phyloP scores from a whole-genome alignment of 2,888 invertebrate species.

The Orchestes rusci region DNA sequence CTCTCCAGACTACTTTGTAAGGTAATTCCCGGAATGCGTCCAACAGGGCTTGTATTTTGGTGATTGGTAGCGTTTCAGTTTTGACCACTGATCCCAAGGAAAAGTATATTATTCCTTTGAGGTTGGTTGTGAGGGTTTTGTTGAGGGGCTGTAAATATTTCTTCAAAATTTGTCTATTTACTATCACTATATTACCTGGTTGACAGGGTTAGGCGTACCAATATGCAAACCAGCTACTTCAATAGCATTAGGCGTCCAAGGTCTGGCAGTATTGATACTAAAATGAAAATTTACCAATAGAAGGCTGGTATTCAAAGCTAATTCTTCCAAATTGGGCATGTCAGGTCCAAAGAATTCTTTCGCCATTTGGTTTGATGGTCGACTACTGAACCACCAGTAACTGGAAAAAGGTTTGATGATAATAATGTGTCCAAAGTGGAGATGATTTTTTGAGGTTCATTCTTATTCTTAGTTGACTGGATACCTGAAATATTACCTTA shows the following conservation, averaged over 20 bases:
- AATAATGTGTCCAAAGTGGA: too few relatives aligned
- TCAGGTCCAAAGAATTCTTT: slow-evolving; percentile 47
- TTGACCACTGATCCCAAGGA: slow-evolving; percentile 54
- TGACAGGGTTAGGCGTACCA: slow-evolving; percentile 42
- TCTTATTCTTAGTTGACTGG: too few relatives aligned
- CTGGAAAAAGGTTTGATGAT: too few relatives aligned
- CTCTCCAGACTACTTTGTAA: slow-evolving; percentile 51
- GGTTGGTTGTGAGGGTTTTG: slow-evolving; percentile 11
- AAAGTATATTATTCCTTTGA: slow-evolving; percentile 48
- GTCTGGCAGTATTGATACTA: slow-evolving; percentile 51
- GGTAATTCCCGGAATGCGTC: slow-evolving; percentile 48
- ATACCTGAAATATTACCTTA: too few relatives aligned
- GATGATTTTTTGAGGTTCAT: too few relatives aligned
- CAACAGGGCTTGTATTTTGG: slow-evolving; percentile 46
- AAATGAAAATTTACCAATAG: slow-evolving; percentile 52
- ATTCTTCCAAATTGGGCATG: slow-evolving; percentile 43
- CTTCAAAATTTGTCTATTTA: too few relatives aligned
- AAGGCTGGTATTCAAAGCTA: slow-evolving; percentile 49
- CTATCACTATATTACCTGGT: slow-evolving; percentile 45
- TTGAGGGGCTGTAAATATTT: slow-evolving; percentile 13
- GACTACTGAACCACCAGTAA: slow-evolving; percentile 17
- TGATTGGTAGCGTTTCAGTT: slow-evolving; percentile 49
- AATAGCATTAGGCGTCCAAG: slow-evolving; percentile 48
- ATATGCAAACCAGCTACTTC: slow-evolving; percentile 53
- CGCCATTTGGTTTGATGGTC: slow-evolving; percentile 41